These are phyloP conservation scores for Nemotelus pantherinus DNA, from an alignment of 2,888 invertebrate species.

Conservation along the genomic window DNA sequence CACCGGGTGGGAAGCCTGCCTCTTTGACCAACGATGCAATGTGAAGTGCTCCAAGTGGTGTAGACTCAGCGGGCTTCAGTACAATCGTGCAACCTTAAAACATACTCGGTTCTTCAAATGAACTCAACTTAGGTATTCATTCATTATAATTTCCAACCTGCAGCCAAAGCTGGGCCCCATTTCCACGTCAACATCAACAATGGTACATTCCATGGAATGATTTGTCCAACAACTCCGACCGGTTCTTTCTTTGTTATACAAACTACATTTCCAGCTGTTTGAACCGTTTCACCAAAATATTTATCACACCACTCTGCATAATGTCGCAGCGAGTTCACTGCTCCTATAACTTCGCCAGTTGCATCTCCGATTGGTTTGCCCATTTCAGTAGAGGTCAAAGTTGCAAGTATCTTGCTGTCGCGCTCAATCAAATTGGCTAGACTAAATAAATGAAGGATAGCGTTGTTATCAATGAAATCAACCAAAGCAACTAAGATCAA, in stretches of 20 bases:
- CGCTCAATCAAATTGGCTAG: conserved; percentile 82
- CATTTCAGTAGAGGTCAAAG: conserved; percentile 81
- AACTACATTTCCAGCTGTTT: conserved; percentile 76
- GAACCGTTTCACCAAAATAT: conserved; percentile 85
- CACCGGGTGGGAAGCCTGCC: conserved; percentile 83
- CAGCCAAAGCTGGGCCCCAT: conserved; percentile 72
- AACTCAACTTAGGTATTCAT: background rate
- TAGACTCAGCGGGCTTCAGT: conserved; percentile 87
- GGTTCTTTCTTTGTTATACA: conserved; percentile 78
- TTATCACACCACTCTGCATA: conserved; percentile 91
- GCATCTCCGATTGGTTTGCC: conserved; percentile 77
- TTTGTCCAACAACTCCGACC: conserved; percentile 81
- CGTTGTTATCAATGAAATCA: background rate
- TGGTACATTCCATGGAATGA: conserved; percentile 86
- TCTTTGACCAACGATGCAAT: conserved; percentile 78
- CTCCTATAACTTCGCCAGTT: conserved; percentile 66
- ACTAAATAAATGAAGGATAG: conserved; percentile 58
- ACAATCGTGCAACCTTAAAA: conserved; percentile 74
- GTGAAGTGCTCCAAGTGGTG: conserved; percentile 80
- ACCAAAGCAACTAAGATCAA: no score
- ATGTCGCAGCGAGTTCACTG: conserved; percentile 69
- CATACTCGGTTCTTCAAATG: background rate
- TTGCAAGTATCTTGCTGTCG: conserved; percentile 77
- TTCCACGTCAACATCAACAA: conserved; percentile 88
- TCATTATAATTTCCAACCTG: conserved; percentile 58